Base-by-base conservation (phyloP, 2,888 invertebrate species). In the Ceriagrion tenellum region DNA sequence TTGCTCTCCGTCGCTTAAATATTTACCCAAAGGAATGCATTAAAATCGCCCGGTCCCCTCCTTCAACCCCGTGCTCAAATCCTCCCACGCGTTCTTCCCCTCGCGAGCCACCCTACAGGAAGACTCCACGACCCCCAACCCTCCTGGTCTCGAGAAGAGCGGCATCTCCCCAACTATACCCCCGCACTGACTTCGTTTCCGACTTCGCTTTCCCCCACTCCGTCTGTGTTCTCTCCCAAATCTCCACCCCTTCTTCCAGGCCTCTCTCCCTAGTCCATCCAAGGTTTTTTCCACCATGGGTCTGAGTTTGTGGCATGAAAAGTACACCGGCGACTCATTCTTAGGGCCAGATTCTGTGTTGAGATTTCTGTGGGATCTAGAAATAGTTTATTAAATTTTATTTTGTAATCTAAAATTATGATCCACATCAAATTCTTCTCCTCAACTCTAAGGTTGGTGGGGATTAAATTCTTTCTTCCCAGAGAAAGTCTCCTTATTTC, bases 21-120 rank as follows among this genome's bases (percentile, higher is more conserved):
- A 93, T 93, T 93, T 93, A 93, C 93, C 93, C 69, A 40, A 93
- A 63, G 93, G 93, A 93, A 93, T 93, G 93, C 93, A 93, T 93
- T 93, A 93, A 93, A 93, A 93, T 93, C 69, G 30, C 40, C 93
- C 93, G 10, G 16, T 16, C 18, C 26, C 91, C 63, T 40, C 23
- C 63, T 59, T 30, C 35, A 63, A 13, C 63, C 91, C 26, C 18
- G 10, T 55, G 26, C 55, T n/a, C 35, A 55, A 55, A 89, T 89
- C 55, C 89, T 89, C 55, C 89, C 89, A 10, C 55, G n/a, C 55
- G 26, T 13, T 20, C 89, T 4, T 47, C 47, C 4, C 47, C 47
- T 47, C 89, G 55, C 20, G n/a, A n/a, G 4, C 13, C 89, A 16
- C 26, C 47, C 89, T n/a, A 10, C 23, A 8, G 6, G 59, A 59